Conservation (phyloP, 2,113 vertebrate species). For the Malurus melanocephalus region DNA sequence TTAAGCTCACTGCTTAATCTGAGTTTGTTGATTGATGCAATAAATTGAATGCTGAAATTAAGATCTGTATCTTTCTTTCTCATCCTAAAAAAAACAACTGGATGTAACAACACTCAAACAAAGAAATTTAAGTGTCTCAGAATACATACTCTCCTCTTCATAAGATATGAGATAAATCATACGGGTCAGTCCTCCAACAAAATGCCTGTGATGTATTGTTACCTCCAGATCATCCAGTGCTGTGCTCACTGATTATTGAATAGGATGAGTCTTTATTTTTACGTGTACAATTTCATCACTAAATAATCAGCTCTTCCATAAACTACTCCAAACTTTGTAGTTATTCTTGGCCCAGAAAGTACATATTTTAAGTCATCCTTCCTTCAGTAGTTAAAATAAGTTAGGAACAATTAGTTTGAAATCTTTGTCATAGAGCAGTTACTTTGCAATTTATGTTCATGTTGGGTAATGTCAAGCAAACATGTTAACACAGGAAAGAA, state of each 20-base stretch:
- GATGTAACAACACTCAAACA: background rate
- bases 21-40: background rate
- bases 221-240: background rate
- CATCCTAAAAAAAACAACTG: background rate
- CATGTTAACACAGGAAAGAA: background rate
- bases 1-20: accelerated
- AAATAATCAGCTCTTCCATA: background rate
- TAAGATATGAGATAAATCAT: background rate
- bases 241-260: background rate
- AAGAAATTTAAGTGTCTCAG: background rate
- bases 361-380: background rate
- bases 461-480: background rate
- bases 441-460: background rate
- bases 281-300: background rate
- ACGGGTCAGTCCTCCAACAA: background rate
- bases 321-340: background rate
- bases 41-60: background rate
- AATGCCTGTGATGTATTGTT: background rate
- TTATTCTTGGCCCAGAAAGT: background rate
- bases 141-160: background rate
- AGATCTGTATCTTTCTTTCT: background rate
- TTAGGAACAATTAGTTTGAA: background rate
- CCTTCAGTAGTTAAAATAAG: background rate
- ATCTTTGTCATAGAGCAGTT: background rate
- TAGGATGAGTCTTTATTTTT: background rate